Conservation (phyloP, 2,888 invertebrate species). For the Nephrotoma flavescens region DNA sequence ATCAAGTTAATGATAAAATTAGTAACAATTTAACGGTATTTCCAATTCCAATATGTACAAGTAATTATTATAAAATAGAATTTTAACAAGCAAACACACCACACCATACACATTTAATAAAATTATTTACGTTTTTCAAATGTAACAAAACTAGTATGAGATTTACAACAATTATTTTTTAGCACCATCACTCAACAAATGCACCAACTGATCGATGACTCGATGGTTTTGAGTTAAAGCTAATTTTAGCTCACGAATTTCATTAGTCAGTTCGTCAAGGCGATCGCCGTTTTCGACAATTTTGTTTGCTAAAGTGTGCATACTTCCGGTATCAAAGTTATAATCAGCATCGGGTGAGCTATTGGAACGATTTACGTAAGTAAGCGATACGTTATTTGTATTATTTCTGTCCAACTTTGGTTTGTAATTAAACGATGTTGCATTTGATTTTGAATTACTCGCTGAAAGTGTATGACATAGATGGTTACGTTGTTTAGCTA, state of each 20-base stretch:
- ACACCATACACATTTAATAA: too few species aligned
- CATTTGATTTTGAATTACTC: conserved; percentile 45
- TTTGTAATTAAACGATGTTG: conserved; percentile 36
- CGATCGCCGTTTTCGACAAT: conserved; percentile 53
- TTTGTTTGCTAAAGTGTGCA: conserved; percentile 45
- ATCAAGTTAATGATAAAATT: too few species aligned
- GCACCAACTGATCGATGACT: conserved; percentile 29
- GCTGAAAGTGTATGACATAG: conserved; percentile 53
- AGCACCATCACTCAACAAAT: background rate
- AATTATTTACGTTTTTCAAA: too few species aligned
- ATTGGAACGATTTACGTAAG: background rate
- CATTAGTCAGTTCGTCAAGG: conserved; percentile 48
- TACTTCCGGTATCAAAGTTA: conserved; percentile 37
- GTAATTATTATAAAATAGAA: too few species aligned
- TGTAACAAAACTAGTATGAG: too few species aligned
- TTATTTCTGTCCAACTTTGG: conserved; percentile 51
- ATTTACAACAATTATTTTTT: too few species aligned
- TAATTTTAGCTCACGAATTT: conserved; percentile 51
- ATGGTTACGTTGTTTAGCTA: conserved; percentile 60
- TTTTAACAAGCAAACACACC: too few species aligned
- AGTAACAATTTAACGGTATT: too few species aligned
- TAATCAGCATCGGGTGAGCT: conserved; percentile 33
- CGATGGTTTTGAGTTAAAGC: conserved; percentile 34
- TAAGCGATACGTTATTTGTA: conserved; percentile 12
- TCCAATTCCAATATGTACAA: too few species aligned